These are phyloP conservation scores for Hypomecis punctinalis DNA, from an alignment of 2,888 invertebrate species.

Conservation along the genomic window DNA sequence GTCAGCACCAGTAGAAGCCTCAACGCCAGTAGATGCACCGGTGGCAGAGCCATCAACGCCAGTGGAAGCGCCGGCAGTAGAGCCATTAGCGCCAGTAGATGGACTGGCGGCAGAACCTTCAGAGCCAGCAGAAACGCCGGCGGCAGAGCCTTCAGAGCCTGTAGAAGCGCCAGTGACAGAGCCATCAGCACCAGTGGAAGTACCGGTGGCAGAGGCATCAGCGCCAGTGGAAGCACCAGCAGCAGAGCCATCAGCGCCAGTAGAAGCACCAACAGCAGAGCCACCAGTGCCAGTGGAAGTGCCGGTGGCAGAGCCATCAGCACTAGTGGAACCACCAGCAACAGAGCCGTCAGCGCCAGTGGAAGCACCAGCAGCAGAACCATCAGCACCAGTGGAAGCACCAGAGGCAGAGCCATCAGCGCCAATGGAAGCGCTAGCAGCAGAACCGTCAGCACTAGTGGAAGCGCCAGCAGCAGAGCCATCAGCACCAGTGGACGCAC, in stretches of 20 bases:
- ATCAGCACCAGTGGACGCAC: conserved; percentile 13
- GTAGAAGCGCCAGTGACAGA: conserved; percentile 5
- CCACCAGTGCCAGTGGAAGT: conserved; percentile 1
- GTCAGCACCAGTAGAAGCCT: conserved; percentile 9
- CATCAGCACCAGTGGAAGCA: conserved; percentile 1
- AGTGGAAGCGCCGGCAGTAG: conserved; percentile 7
- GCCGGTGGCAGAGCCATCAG: neutral
- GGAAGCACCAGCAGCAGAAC: neutral
- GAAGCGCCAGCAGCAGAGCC: conserved; percentile 5
- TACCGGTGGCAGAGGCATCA: neutral
- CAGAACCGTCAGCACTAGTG: conserved; percentile 7
- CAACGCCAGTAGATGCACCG: neutral
- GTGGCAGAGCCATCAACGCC: conserved; percentile 7
- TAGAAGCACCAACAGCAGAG: conserved; percentile 7
- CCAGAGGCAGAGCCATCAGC: conserved; percentile 1
- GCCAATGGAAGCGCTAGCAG: neutral
- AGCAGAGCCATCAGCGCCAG: conserved; percentile 10
- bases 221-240: neutral
- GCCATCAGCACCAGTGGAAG: conserved; percentile 3
- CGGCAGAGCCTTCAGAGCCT: conserved; percentile 3
- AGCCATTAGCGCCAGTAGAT: conserved; percentile 3
- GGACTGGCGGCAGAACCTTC: conserved; percentile 7
- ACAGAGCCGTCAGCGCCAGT: neutral
- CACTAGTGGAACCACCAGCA: neutral
- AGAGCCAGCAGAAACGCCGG: conserved; percentile 7